phyloP scores from a whole-genome alignment of 2,888 invertebrate species.

The Aleiodes alternator region DNA sequence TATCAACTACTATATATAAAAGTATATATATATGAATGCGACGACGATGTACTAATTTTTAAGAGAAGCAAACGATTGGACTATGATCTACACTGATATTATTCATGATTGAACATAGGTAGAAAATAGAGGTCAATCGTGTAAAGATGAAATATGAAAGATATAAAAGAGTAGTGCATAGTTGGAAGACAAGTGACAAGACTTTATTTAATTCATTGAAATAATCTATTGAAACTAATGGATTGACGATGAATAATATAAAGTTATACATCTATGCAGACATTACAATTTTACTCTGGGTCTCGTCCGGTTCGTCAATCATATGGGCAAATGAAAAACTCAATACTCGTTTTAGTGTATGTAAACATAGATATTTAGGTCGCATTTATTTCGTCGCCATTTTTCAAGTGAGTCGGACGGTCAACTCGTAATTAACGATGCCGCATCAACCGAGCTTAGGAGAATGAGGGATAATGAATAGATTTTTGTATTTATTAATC shows the following conservation, averaged over 20 bases:
- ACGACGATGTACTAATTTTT: constrained; percentile 45
- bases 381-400: constrained; percentile 41
- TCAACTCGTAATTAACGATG: constrained; percentile 13
- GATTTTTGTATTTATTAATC: constrained; percentile 27
- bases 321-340: constrained; percentile 45
- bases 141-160: constrained; percentile 65
- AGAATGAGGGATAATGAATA: constrained; percentile 36
- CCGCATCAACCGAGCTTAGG: constrained; percentile 13
- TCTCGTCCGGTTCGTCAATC: constrained; percentile 70
- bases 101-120: constrained; percentile 52
- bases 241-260: no score
- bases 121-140: constrained; percentile 46
- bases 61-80: constrained; percentile 47
- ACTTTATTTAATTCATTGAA: constrained; percentile 2
- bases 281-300: constrained; percentile 57
- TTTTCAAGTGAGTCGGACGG: constrained; percentile 34
- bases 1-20: constrained; percentile 21
- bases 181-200: constrained; percentile 29
- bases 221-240: no score
- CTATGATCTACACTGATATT: constrained; percentile 48
- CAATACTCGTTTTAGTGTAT: constrained; percentile 69
- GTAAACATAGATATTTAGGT: constrained; percentile 50
- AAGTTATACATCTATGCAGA: background rate
- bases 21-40: constrained; percentile 42
- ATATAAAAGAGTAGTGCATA: constrained; percentile 63